phyloP scores from a whole-genome alignment of 2,888 invertebrate species.

The Diaprepes abbreviatus region DNA sequence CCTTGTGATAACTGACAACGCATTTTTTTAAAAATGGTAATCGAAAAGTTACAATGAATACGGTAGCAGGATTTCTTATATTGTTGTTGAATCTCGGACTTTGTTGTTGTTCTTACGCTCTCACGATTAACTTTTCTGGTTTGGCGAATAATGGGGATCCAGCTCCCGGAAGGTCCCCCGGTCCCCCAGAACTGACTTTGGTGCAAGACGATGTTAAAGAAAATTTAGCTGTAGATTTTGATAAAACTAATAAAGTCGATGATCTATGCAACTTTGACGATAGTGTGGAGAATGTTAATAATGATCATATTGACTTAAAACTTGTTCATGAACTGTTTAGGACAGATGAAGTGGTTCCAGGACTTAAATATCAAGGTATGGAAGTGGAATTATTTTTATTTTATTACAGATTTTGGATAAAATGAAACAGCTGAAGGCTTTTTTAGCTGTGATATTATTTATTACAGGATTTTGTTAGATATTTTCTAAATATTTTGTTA shows the following conservation, averaged over 20 bases:
- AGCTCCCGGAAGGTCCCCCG: slow-evolving; percentile 76
- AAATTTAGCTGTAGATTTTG: not conserved
- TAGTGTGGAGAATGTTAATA: slow-evolving; percentile 54
- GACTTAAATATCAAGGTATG: slow-evolving; percentile 72
- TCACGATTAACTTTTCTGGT: slow-evolving; percentile 53
- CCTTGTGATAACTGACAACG: slow-evolving; percentile 38
- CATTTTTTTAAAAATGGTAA: slow-evolving; percentile 36
- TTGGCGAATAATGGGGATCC: slow-evolving; percentile 73
- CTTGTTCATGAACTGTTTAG: slow-evolving; percentile 71
- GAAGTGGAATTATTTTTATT: not conserved
- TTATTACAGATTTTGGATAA: too few species aligned
- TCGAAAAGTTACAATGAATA: slow-evolving; percentile 42
- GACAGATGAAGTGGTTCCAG: slow-evolving; percentile 69
- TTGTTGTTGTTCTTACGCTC: slow-evolving; percentile 4
- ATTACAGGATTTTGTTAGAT: too few species aligned
- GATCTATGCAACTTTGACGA: slow-evolving; percentile 27
- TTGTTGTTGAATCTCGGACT: slow-evolving; percentile 15
- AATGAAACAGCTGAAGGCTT: too few species aligned
- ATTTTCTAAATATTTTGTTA: too few species aligned
- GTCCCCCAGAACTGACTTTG: slow-evolving; percentile 16
- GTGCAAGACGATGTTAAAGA: slow-evolving; percentile 69
- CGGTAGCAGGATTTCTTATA: slow-evolving; percentile 8
- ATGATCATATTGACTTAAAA: slow-evolving; percentile 70
- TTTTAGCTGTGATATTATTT: too few species aligned
- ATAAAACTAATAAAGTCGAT: not conserved